These are phyloP conservation scores for Agapornis roseicollis DNA, from an alignment of 2,113 vertebrate species.

Conservation along the genomic window DNA sequence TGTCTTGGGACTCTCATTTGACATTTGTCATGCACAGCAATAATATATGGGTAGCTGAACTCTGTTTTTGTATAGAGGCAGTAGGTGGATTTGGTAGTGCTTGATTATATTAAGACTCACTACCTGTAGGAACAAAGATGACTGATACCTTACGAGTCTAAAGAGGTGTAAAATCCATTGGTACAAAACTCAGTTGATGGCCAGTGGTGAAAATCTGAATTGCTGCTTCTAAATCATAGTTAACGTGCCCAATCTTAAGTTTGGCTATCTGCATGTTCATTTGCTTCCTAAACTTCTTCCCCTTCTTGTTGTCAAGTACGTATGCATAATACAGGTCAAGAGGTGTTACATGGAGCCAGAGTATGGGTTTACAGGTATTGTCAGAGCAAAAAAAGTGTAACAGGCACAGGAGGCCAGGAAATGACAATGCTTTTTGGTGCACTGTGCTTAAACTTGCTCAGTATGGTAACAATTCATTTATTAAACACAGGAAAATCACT, in stretches of 20 bases:
- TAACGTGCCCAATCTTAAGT: rapidly evolving
- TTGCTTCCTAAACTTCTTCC: neutral
- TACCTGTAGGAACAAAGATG: neutral
- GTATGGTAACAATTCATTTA: neutral
- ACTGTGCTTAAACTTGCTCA: neutral
- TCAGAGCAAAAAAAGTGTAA: neutral
- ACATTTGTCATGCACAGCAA: neutral
- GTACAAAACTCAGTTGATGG: neutral
- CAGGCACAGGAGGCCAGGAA: neutral
- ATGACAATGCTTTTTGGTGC: neutral
- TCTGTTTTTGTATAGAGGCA: neutral
- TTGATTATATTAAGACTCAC: neutral
- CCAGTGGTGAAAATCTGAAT: neutral
- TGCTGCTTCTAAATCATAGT: neutral
- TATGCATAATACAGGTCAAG: neutral
- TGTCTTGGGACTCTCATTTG: neutral
- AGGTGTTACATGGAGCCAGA: neutral
- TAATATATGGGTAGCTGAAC: neutral
- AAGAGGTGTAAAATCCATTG: neutral
- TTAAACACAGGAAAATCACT: neutral
- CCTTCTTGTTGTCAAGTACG: neutral
- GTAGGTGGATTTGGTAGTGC: neutral
- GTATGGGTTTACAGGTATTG: neutral
- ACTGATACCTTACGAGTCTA: neutral
- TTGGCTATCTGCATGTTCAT: neutral